Percentiles rank a stretch among this genome's conserved stretches.
Evolutionary conservation across 2,113 vertebrate genomes (phyloP).

Genomic region (Gallinago undulata): DNA sequence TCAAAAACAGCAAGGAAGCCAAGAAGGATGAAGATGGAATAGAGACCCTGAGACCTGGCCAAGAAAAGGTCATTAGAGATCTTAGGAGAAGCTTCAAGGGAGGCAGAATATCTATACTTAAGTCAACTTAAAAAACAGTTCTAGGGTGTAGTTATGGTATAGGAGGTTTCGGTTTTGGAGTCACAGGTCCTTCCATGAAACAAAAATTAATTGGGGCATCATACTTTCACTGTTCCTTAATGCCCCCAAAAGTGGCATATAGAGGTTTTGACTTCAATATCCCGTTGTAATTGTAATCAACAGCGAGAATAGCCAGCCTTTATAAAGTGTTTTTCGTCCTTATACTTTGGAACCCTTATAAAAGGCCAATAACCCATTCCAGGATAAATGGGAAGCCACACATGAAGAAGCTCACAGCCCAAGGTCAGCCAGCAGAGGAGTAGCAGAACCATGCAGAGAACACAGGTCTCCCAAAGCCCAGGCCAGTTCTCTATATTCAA

Average conservation of each 20-base stretch:
- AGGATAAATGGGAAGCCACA: neutral
- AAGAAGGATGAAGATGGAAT: constrained; percentile 63
- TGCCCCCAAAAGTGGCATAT: accelerated
- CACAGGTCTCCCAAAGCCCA: neutral
- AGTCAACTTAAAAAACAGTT: neutral
- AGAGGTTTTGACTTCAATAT: neutral
- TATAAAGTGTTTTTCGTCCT: neutral
- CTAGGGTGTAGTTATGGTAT: neutral
- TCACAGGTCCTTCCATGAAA: neutral
- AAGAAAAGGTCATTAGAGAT: constrained; percentile 52
- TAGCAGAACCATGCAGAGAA: neutral
- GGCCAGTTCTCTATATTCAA: neutral
- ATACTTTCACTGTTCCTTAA: neutral
- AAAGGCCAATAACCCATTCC: neutral
- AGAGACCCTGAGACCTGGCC: constrained; percentile 48
- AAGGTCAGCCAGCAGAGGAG: neutral
- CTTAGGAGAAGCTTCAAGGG: neutral
- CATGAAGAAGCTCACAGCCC: neutral
- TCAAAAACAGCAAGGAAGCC: constrained; percentile 63
- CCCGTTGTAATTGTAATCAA: neutral
- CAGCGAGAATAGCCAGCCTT: neutral
- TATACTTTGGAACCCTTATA: neutral
- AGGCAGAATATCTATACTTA: neutral
- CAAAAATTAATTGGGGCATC: neutral
- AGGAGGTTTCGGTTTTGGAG: neutral